Base-by-base conservation (phyloP, 2,888 invertebrate genomes). In the Cheilosia grossa region DNA sequence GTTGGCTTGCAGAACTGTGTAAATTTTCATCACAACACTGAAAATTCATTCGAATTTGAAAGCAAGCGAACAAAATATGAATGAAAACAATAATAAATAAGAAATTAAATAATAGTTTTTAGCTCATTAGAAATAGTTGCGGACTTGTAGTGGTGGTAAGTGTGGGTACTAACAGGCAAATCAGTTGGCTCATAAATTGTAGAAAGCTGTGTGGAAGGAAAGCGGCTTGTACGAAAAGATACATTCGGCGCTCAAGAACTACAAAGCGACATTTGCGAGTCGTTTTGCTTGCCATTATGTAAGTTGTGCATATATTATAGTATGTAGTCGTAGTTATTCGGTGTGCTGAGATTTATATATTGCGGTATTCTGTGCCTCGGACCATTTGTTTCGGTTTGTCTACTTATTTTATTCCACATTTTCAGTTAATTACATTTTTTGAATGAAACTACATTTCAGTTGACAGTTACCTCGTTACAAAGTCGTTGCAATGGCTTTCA, bases 1-100 rank as follows among this genome's bases (percentile, higher is more conserved):
- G 64, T 66, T 75, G 49, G 58, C 49, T 49, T 58, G 17, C 30
- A n/a, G 67, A 64, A 56, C 56, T 63, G 37, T 27, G 49, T 30
- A 74, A 54, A 56, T 74, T 74, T 74, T 56, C 74, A 74, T 74
- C 64, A 74, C 74, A 74, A 56, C 64, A 64, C 74, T 44, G 73
- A 63, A 63, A 54, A 44, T 44, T 63, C 63, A 63, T 54, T 73
- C 44, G 61, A 53, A 56, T 47, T 61, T 49, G 27, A 49, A 6
- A 49, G 13, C 64, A 56, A 54, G 17, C 13, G 9, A 17, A 30
- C 30, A 15, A 17, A 15, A 30, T 10, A 10, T 21, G 13, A 51
- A 24, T 13, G 54, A 44, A 56, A 64, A 51, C 49, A 21, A 21
- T 15, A 51, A 51, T 51, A 51, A 51, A 24, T 51, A 51, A 24